Conservation (phyloP, 2,888 invertebrate genomes). For the Mimumesa dahlbomi region DNA sequence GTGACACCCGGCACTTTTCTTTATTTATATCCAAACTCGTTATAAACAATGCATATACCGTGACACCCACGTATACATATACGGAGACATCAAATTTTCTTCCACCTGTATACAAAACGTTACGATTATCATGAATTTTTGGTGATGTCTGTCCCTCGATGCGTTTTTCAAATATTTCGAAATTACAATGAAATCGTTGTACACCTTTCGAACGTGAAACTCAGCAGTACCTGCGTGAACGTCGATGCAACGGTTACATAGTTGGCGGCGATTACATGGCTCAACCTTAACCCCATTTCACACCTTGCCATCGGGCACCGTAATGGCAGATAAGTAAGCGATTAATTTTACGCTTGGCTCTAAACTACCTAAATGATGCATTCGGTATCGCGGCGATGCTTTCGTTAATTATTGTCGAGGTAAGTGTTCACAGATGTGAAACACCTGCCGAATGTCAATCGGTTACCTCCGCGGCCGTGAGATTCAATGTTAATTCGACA, state of each 20-base stretch:
- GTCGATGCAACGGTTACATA: neutral
- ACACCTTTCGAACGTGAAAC: constrained; percentile 17
- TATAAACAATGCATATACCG: constrained; percentile 38
- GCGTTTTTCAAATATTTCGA: too few species aligned
- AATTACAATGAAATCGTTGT: too few species aligned
- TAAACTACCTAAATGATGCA: neutral
- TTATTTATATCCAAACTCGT: constrained; percentile 25
- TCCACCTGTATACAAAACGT: too few species aligned
- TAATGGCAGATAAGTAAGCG: constrained; percentile 30
- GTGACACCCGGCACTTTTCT: constrained; percentile 17
- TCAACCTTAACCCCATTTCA: constrained; percentile 70
- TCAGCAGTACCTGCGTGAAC: neutral
- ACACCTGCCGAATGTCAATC: too few species aligned
- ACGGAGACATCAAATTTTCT: too few species aligned
- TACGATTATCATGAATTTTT: too few species aligned
- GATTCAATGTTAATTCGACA: too few species aligned
- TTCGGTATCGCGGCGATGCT: neutral
- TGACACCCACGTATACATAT: too few species aligned
- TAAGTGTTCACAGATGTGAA: too few species aligned
- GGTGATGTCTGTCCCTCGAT: too few species aligned
- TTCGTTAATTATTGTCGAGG: too few species aligned
- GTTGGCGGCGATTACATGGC: constrained; percentile 53
- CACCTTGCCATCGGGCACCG: constrained; percentile 39
- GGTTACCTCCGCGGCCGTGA: too few species aligned
- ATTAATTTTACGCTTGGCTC: constrained; percentile 6